Evolutionary conservation across 2,888 invertebrate genomes (phyloP).

Genomic region (Caenorhabditis sinica): DNA sequence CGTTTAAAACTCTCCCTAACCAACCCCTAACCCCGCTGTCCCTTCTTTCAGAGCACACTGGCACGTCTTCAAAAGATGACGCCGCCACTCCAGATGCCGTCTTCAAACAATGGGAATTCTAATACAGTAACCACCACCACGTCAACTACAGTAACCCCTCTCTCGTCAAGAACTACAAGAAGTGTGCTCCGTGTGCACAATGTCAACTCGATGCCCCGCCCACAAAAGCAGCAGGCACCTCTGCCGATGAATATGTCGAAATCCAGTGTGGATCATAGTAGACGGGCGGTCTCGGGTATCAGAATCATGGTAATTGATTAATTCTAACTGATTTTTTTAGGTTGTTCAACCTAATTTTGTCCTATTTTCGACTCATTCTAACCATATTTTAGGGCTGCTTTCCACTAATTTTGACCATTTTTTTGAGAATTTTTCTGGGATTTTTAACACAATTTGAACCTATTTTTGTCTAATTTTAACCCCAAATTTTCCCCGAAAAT

Average conservation of each 20-base stretch:
- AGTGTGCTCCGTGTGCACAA: constrained; percentile 64
- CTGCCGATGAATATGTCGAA: constrained; percentile 21
- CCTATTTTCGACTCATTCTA: neutral
- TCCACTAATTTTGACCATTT: no score
- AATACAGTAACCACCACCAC: constrained; percentile 9
- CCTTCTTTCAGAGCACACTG: constrained; percentile 50
- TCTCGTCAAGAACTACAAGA: constrained; percentile 50
- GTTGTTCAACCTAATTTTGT: neutral
- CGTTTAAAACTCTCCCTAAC: neutral
- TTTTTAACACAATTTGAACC: no score
- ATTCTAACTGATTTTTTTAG: no score
- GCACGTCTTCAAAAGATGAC: constrained; percentile 41
- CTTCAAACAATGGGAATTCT: constrained; percentile 17
- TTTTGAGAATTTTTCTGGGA: no score
- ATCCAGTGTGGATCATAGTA: constrained; percentile 29
- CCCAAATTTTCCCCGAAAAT: no score
- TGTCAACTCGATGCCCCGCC: constrained; percentile 40
- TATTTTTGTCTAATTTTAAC: no score
- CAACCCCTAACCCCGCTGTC: neutral
- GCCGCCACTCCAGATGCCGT: constrained; percentile 8
- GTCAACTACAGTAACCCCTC: constrained; percentile 11
- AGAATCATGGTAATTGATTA: constrained; percentile 34
- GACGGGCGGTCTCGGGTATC: constrained; percentile 17
- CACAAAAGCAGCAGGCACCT: neutral
- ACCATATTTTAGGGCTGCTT: no score